Base-by-base conservation (phyloP, 2,113 vertebrate species). In the Odontesthes bonariensis region DNA sequence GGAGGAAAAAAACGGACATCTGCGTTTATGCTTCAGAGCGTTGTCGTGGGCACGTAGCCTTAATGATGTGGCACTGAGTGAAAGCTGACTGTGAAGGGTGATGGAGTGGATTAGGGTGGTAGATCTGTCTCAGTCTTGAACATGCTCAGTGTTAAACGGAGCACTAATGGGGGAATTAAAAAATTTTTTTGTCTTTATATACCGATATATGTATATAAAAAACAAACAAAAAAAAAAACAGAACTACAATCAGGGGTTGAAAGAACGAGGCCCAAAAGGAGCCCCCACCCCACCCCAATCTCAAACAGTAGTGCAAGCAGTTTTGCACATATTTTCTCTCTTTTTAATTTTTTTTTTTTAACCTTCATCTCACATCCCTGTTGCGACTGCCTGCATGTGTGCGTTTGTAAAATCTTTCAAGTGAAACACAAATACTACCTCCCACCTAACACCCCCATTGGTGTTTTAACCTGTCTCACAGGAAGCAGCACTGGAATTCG, bases 61-160 rank as follows among this genome's bases (percentile, higher is more conserved):
- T 76, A 82, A 81, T 53, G 74, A 87, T 73, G 84, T 84, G 75
- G 76, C 60, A 67, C 44, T 16, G 52, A 85, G 63, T 11, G 66
- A 77, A 81, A 52, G 58, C 63, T 44, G 33, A 56, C 54, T 72
- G 69, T 47, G 49, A 79, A 49, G 69, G 75, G 52, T 57, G 35
- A 72, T 65, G 52, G 52, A 77, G 75, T 63, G 58, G 75, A 69
- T 81, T 42, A 57, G 52, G 47, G 64, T 12, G 60, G 40, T 23
- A 35, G 72, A 60, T 72, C 19, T 12, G 35, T 33, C 27, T 61
- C 61, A 68, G 68, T 42, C 65, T 74, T 20, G 42, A 8, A 6
- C 22, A 53, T 52, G 59, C 56, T 23, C 23, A 10, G 73, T 52
- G 67, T 73, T 84, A 84, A 80, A 75, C 20, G 38, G 53, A 69